Evolutionary conservation across 2,797 vertebrate genomes (phyloP), one percentile per base, ranked within the genome.

Genomic region (Helarctos malayanus): DNA sequence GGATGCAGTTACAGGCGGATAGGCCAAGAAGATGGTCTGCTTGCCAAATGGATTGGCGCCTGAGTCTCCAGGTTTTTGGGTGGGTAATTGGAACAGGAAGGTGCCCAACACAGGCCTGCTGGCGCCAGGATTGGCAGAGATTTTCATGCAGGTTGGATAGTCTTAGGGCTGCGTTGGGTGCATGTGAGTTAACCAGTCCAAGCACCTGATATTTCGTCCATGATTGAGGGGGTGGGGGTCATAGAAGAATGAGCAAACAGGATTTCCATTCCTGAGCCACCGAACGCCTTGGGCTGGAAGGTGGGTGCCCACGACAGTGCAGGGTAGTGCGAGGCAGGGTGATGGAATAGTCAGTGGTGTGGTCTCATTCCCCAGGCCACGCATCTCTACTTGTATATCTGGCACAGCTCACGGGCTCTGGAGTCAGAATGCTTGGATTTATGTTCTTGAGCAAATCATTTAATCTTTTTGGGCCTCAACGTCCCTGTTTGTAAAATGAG

Each of bases 31-130:
- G 80, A 54, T 41, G 57, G 52, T 92, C 84, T 81, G 89, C 16
- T 76, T 91, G 96, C 96, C 97, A 94, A n/a, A 63, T 94, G 95
- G 95, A 81, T 11, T 8, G 81, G 85, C 85, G 94, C 89, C 95
- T 35, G 0, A 80, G 88, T 57, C 79, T 94, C 91, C 93, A 71
- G 95, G 91, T 93, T 93, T 89, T 91, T 68, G 68, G 89, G 95
- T 78, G 65, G 86, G 81, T 96, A 84, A 94, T 87, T 90, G 91
- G 93, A 89, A 78, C 71, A 95, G 96, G 92, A 92, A 87, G 89
- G 79, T 91, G 94, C 94, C 93, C 56, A 45, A 49, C 0, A 1
- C 95, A 63, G 73, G 92, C 88, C 41, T 65, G 73, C 91, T 29
- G 95, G 94, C 6, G 13, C 95, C 84, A 76, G 88, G 14, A 88